phyloP scores from a whole-genome alignment of 2,888 invertebrate genomes.

The Pecten maximus region DNA sequence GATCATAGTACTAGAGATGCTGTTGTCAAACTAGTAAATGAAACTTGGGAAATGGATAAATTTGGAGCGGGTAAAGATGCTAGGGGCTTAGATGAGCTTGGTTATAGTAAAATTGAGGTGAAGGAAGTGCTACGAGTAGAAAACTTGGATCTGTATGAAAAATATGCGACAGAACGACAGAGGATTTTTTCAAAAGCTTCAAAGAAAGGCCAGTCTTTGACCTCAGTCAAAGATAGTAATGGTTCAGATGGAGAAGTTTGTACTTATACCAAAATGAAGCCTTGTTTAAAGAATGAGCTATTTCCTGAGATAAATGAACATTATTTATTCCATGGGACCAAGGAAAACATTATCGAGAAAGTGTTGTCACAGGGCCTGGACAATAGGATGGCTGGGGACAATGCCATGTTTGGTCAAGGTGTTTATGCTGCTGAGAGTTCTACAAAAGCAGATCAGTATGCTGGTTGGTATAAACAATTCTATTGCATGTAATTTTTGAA shows the following conservation, averaged over 20 bases:
- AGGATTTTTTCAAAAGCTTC: constrained; percentile 60
- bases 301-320: constrained; percentile 66
- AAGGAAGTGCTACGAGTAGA: constrained; percentile 69
- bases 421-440: constrained; percentile 66
- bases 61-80: constrained; percentile 70
- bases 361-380: constrained; percentile 64
- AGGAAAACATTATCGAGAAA: constrained; percentile 50
- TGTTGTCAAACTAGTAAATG: constrained; percentile 58
- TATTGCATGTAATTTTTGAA: too few species aligned
- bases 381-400: constrained; percentile 56
- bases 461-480: constrained; percentile 58
- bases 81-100: constrained; percentile 44
- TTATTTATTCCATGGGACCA: constrained; percentile 67
- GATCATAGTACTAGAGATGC: constrained; percentile 37
- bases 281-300: constrained; percentile 36
- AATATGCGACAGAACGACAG: constrained; percentile 61
- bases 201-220: constrained; percentile 16
- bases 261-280: constrained; percentile 35
- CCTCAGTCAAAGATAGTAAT: constrained; percentile 44
- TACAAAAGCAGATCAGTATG: constrained; percentile 67
- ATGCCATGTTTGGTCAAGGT: constrained; percentile 67
- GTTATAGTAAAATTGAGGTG: constrained; percentile 60
- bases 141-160: constrained; percentile 65
- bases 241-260: constrained; percentile 45
- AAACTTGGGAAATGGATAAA: constrained; percentile 62